Base-by-base conservation (phyloP, 2,113 vertebrate species). In the Thomomys bottae region DNA sequence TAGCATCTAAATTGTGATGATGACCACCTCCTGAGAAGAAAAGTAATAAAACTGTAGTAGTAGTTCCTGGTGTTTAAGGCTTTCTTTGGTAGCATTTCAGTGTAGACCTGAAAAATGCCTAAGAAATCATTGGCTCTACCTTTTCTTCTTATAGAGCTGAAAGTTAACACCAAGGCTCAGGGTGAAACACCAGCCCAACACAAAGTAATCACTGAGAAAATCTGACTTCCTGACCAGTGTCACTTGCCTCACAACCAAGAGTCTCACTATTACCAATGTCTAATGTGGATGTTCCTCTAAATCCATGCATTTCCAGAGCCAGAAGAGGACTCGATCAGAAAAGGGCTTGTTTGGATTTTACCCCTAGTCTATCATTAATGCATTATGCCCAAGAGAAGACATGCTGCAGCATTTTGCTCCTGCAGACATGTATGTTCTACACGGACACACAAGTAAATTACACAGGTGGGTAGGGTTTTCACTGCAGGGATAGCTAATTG, bases 61-160 rank as follows among this genome's bases (percentile, higher is more conserved):
- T n/a, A 30, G 15, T 91, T 77, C 84, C 28, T n/a, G 1, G 17
- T 26, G 17, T 54, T 54, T 54, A 5, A 21, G 36, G 10, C n/a
- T 82, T 90, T 42, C 76, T 92, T 93, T 73, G 42, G 72, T 68
- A 87, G 63, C n/a, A 21, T 86, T 94, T 87, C 67, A 38, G 11
- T 81, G 42, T 73, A 84, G 59, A 66, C 8, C n/a, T 59, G 28
- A 86, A 59, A 86, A 54, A 26, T 77, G 17, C 78, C 9, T 49
- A 15, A 14, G 45, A 54, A 85, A 26, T 26, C 24, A 72, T 42
- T 71, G n/a, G 21, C 30, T 90, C 64, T 28, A 12, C 10, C 57
- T 10, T 30, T 87, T 82, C 45, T 75, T 84, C 76, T 32, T 72
- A 24, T 17, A 36, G 15, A 20, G 3, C 6, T 80, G 42, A 61